These are phyloP conservation scores for Plestiodon gilberti DNA, from an alignment of 2,113 vertebrate species.

Conservation along the genomic window DNA sequence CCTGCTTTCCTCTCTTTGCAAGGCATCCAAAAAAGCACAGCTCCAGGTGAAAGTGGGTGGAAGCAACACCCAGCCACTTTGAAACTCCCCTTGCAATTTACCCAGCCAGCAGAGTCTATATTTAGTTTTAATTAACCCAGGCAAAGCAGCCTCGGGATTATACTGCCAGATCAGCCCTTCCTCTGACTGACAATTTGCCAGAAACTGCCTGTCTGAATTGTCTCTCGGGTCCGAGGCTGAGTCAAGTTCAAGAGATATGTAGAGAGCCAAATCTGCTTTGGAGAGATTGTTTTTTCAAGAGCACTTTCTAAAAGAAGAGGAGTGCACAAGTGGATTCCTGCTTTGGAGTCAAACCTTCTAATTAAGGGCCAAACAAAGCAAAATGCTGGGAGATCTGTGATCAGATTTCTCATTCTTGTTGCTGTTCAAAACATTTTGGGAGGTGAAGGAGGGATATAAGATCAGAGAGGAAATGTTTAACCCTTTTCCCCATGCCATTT, in stretches of 20 bases:
- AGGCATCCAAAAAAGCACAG: neutral
- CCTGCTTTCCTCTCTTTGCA: neutral
- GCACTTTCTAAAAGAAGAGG: neutral
- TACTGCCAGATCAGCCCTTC: neutral
- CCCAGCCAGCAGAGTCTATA: constrained; percentile 19
- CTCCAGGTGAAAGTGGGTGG: constrained; percentile 9
- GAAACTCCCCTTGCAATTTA: constrained; percentile 18
- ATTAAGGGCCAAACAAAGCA: neutral
- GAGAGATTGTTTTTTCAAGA: neutral
- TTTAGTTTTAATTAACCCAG: constrained; percentile 40
- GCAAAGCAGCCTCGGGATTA: constrained; percentile 19
- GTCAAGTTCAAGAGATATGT: neutral
- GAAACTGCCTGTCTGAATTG: neutral
- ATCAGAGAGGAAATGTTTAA: neutral
- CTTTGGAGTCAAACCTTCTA: neutral
- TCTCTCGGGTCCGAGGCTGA: neutral
- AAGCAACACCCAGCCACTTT: neutral
- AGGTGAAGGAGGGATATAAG: neutral
- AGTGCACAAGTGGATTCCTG: neutral
- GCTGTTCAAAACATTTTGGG: too few species aligned
- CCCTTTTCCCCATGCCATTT: neutral
- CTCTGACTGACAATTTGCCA: constrained; percentile 12
- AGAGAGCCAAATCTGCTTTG: neutral
- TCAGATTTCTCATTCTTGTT: too few species aligned
- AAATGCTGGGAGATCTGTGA: too few species aligned